Evolutionary conservation across 1,140 invertebrate species (phyloP).

Genomic region (Papilio polyxenes): DNA sequence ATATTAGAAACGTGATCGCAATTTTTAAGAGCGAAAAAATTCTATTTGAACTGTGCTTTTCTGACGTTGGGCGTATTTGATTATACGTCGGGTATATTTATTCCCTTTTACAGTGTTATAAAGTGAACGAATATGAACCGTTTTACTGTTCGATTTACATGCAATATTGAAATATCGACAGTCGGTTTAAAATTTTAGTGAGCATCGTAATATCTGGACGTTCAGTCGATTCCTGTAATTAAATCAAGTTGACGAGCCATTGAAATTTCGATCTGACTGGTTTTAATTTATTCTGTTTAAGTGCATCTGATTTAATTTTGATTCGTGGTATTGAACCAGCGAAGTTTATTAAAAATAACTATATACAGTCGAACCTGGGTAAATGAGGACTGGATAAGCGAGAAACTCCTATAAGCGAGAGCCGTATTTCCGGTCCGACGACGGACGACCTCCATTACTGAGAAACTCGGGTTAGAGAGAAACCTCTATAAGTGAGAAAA

Average conservation of each 20-base stretch:
- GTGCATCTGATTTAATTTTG: conserved; percentile 14
- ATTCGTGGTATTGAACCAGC: not conserved
- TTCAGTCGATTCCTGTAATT: conserved; percentile 33
- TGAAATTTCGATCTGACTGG: conserved; percentile 23
- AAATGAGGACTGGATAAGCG: too few species aligned
- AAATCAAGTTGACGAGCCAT: conserved; percentile 33
- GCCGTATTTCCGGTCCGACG: too few species aligned
- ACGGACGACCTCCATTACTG: too few species aligned
- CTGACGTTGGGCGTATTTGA: conserved; percentile 73
- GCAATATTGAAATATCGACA: conserved; percentile 72
- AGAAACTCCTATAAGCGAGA: too few species aligned
- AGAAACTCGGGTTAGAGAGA: too few species aligned
- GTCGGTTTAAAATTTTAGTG: conserved; percentile 62
- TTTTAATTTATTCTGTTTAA: conserved; percentile 24
- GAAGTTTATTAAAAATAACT: not conserved
- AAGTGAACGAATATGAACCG: conserved; percentile 72
- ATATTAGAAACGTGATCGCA: conserved; percentile 80
- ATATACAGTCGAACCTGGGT: too few species aligned
- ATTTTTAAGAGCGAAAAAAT: conserved; percentile 79
- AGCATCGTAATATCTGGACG: conserved; percentile 41
- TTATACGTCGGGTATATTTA: conserved; percentile 69
- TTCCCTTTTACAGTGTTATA: conserved; percentile 75
- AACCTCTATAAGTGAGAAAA: too few species aligned
- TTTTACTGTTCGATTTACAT: conserved; percentile 74
- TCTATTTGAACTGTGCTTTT: conserved; percentile 66